Evolutionary conservation across 1,140 invertebrate species (phyloP).

Genomic region (Drosophila cardini): DNA sequence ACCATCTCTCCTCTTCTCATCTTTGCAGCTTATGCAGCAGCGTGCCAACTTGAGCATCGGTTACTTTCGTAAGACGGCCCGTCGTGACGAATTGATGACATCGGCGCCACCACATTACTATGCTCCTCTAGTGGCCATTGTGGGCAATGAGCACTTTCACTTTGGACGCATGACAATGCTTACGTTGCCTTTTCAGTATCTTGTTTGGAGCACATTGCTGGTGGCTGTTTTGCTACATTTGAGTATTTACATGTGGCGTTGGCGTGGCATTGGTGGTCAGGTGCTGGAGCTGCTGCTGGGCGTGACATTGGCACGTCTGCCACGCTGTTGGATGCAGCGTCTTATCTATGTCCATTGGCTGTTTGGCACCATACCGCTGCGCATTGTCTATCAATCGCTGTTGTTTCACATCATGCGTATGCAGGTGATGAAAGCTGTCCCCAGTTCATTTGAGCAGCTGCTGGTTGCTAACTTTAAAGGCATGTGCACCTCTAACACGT

Average conservation of each 20-base stretch:
- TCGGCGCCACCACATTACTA: constrained; percentile 63
- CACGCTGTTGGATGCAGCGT: constrained; percentile 56
- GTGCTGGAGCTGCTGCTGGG: constrained; percentile 61
- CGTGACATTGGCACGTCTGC: constrained; percentile 34
- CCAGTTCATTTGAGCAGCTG: constrained; percentile 53
- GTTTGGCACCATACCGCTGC: constrained; percentile 57
- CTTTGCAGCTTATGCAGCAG: constrained; percentile 29
- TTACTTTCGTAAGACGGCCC: constrained; percentile 53
- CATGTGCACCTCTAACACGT: constrained; percentile 47
- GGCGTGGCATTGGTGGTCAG: constrained; percentile 28
- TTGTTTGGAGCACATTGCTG: constrained; percentile 53
- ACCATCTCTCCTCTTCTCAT: too few species aligned
- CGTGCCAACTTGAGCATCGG: constrained; percentile 64
- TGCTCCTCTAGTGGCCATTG: constrained; percentile 56
- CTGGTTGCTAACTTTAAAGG: constrained; percentile 45
- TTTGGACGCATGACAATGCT: constrained; percentile 44
- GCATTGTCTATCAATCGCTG: constrained; percentile 68
- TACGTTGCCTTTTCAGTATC: constrained; percentile 52
- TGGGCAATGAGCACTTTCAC: constrained; percentile 51
- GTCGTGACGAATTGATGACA: constrained; percentile 44
- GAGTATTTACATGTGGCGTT: constrained; percentile 32
- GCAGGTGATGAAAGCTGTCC: constrained; percentile 50
- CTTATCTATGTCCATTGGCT: constrained; percentile 69
- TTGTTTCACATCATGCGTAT: constrained; percentile 68
- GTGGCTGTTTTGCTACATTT: constrained; percentile 36